phyloP scores from a whole-genome alignment of 2,888 invertebrate genomes.

The Drosophila villosipedis region DNA sequence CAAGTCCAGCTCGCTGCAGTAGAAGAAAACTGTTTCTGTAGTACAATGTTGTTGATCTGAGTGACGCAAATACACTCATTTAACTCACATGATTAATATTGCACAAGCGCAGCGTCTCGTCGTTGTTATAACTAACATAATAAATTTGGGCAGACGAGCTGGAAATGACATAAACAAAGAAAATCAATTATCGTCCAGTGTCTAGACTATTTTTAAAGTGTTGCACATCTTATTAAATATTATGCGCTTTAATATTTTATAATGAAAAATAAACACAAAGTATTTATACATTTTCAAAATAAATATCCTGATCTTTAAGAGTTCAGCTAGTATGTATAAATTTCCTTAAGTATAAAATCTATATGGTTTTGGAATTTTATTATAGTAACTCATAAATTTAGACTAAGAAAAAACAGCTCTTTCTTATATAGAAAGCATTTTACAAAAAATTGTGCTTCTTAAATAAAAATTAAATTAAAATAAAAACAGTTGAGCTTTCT shows the following conservation, averaged over 20 bases:
- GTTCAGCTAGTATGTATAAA: background rate
- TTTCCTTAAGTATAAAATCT: background rate
- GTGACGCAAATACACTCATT: slow-evolving; percentile 19
- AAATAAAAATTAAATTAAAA: background rate
- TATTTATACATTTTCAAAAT: background rate
- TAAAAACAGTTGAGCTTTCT: background rate
- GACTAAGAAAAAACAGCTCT: background rate
- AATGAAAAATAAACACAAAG: background rate
- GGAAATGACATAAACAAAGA: background rate
- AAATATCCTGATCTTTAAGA: background rate
- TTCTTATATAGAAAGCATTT: background rate
- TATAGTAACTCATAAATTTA: background rate
- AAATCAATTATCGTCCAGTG: slow-evolving; percentile 24
- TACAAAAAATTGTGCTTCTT: background rate
- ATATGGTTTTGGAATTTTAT: background rate
- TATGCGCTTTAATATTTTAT: background rate
- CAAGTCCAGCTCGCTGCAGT: background rate
- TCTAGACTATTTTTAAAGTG: background rate
- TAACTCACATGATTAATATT: slow-evolving; percentile 37
- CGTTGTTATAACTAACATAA: background rate
- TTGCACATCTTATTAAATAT: background rate
- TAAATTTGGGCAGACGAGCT: slow-evolving; percentile 10
- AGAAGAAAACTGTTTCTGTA: background rate
- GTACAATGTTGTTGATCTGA: background rate
- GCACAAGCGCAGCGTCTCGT: slow-evolving; percentile 20